Evolutionary conservation across 2,113 vertebrate genomes (phyloP).

Genomic region (Hydrolagus affinis): DNA sequence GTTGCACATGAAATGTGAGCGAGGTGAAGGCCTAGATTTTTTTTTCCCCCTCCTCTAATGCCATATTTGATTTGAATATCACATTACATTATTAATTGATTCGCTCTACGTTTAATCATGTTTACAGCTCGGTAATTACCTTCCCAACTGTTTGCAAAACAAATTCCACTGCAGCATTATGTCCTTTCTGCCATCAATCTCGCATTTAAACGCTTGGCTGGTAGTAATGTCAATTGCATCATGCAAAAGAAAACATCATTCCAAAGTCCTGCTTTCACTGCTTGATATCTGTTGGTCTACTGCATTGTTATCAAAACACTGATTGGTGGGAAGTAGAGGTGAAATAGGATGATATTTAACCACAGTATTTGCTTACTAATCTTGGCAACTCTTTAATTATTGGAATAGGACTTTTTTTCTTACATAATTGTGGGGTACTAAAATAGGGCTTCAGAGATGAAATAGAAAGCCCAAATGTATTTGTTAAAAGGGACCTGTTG

Average conservation of each 20-base stretch:
- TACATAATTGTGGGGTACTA: slow-evolving; percentile 3
- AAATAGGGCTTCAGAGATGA: not conserved
- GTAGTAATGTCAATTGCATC: slow-evolving; percentile 5
- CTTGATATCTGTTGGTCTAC: slow-evolving; percentile 26
- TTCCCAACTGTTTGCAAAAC: slow-evolving; percentile 15
- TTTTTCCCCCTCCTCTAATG: not conserved
- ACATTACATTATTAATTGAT: slow-evolving; percentile 30
- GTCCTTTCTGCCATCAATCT: slow-evolving; percentile 19
- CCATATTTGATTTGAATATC: not conserved
- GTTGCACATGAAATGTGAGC: slow-evolving; percentile 1
- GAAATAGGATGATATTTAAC: slow-evolving; percentile 28
- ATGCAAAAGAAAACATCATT: not conserved
- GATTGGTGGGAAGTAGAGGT: slow-evolving; percentile 25
- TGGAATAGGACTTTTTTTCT: not conserved
- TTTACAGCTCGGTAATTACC: slow-evolving; percentile 15
- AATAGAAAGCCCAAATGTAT: too few relatives aligned
- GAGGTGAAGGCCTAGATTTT: not conserved
- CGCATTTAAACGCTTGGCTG: not conserved
- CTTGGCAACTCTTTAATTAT: slow-evolving; percentile 10
- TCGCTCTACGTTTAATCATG: slow-evolving; percentile 27
- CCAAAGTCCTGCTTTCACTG: slow-evolving; percentile 15
- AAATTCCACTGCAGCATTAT: not conserved
- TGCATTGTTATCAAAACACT: slow-evolving; percentile 16
- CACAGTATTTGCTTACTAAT: slow-evolving; percentile 5
- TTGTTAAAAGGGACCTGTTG: too few relatives aligned